A percentile compares a stretch with the other conserved stretches of the same genome.
Conservation (phyloP, 2,113 vertebrate genomes). For the Cettia cetti region DNA sequence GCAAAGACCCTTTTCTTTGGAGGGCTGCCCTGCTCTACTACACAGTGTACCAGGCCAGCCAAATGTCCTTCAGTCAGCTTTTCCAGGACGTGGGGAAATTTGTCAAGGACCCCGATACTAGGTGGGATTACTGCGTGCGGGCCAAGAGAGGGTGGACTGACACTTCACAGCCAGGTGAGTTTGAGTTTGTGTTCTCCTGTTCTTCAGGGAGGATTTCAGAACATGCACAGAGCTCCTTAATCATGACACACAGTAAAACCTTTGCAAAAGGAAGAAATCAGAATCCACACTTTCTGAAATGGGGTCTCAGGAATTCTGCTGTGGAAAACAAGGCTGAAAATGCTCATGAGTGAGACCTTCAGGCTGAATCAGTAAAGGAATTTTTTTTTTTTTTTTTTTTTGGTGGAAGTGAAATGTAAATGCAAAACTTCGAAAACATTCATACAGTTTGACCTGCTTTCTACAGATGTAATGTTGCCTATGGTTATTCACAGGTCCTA, state of each 20-base stretch:
- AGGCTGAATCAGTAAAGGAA: neutral
- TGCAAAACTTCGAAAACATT: neutral
- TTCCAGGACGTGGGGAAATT: slow-evolving; percentile 85
- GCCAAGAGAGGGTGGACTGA: slow-evolving; percentile 93
- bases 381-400: neutral
- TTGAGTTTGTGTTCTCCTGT: neutral
- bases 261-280: neutral
- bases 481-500: neutral
- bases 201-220: neutral
- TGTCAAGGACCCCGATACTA: slow-evolving; percentile 86
- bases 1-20: slow-evolving; percentile 92
- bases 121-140: slow-evolving; percentile 95
- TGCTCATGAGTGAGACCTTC: neutral
- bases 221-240: neutral
- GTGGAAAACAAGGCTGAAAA: neutral
- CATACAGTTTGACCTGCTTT: neutral
- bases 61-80: slow-evolving; percentile 87
- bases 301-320: neutral
- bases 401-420: neutral
- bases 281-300: neutral
- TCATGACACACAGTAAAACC: neutral
- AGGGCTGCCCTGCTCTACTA: slow-evolving; percentile 93
- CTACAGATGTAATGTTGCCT: neutral
- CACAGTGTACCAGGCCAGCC: slow-evolving; percentile 87
- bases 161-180: slow-evolving; percentile 85